Evolutionary conservation across 2,113 vertebrate genomes (phyloP).

Genomic region (Salvelinus fontinalis): DNA sequence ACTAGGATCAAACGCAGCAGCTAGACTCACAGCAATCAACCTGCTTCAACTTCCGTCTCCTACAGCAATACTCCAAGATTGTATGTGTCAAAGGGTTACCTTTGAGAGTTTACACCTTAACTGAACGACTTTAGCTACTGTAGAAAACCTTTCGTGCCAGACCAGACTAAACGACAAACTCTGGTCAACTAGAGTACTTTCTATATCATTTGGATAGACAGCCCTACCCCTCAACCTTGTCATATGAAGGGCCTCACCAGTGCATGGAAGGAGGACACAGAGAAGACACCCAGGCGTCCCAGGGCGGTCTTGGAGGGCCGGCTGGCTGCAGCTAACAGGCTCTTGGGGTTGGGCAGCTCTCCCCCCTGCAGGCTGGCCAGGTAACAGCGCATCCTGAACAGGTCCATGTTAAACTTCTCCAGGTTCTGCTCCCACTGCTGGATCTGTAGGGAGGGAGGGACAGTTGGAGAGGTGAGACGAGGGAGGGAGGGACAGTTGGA

Average conservation of each 20-base stretch:
- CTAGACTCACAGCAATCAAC: neutral
- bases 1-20: neutral
- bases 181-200: too few relatives aligned
- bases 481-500: too few relatives aligned
- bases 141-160: too few relatives aligned
- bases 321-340: slow-evolving; percentile 88
- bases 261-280: slow-evolving; percentile 94
- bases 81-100: too few relatives aligned
- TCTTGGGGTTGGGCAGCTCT: slow-evolving; percentile 95
- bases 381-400: slow-evolving; percentile 95
- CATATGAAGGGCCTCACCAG: slow-evolving; percentile 78
- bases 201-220: too few relatives aligned
- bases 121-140: neutral
- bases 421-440: slow-evolving; percentile 99
- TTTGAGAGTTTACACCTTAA: neutral
- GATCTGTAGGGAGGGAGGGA: slow-evolving; percentile 74
- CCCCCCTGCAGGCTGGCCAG: slow-evolving; percentile 93
- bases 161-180: too few relatives aligned
- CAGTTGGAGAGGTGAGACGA: too few relatives aligned
- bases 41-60: neutral
- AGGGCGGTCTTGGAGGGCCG: slow-evolving; percentile 89
- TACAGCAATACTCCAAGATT: too few relatives aligned
- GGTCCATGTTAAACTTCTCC: slow-evolving; percentile 94
- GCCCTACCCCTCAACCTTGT: neutral
- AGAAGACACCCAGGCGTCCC: slow-evolving; percentile 92